Evolutionary conservation across 1,140 invertebrate genomes (phyloP), one percentile per base, ranked within the genome.

Genomic region (Aphidius ervi): DNA sequence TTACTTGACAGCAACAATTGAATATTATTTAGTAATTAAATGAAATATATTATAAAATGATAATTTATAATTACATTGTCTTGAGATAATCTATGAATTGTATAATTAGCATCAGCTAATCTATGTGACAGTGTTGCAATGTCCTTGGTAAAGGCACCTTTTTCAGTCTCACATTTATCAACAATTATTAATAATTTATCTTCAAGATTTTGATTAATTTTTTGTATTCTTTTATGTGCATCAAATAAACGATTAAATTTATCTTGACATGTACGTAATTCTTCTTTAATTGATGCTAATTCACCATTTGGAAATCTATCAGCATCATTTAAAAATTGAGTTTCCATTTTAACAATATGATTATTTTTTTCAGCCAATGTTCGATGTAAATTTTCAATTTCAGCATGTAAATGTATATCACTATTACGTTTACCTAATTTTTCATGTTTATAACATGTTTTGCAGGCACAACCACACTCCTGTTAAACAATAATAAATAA

Each of bases 151-250:
- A 97, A 82, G 65, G 87, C 85, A 70, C 85, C 87, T 78, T 96
- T 95, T 73, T 98, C 94, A 62, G 88, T 89, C 77, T 97, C 93
- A 83, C 91, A 94, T 72, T 92, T 88, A 78, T 96, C 93, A 16
- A 96, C 95, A 72, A 97, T 87, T 79, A 90, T 92, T 52, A 98
- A 81, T 53, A 98, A 79, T 75, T 97, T 97, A 74, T 98, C 95
- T 81, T 98, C 95, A 65, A 98, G 82, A 68, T 89, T 91, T 82
- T 97, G 94, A 79, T 98, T 98, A 39, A 97, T 88, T 80, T 92
- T 95, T 76, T 97, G 94, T 45, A 98, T 86, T 69, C 93, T 88
- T 74, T 94, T 94, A 71, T 97, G 93, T 60, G 93, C 94, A 74
- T 97, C 95, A 77, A 92, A 88, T 55, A 98, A 84, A 67, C 94